Conservation (phyloP, 2,888 invertebrate genomes). For the Neoaliturus tenellus region DNA sequence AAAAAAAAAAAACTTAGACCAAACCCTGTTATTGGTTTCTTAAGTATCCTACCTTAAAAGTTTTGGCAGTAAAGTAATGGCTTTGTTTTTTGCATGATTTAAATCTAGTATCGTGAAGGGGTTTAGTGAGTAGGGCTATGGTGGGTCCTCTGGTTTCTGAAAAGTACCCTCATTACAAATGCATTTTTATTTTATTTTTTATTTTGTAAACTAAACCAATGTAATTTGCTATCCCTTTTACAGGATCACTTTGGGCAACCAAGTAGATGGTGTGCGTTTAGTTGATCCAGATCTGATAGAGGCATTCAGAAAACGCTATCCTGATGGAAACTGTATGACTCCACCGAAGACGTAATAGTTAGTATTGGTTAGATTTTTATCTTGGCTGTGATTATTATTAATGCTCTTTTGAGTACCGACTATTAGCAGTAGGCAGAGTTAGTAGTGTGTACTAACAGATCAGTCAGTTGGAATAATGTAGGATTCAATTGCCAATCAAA, state of each 20-base stretch:
- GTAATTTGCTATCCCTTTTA: slow-evolving; percentile 56
- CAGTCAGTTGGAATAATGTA: background rate
- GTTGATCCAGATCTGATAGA: slow-evolving; percentile 95
- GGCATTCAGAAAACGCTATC: slow-evolving; percentile 93
- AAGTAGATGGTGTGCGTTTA: slow-evolving; percentile 95
- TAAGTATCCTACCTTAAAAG: too few species aligned
- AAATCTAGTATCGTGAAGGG: too few species aligned
- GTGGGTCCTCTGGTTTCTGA: too few species aligned
- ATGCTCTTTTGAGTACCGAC: slow-evolving; percentile 1
- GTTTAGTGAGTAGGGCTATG: too few species aligned
- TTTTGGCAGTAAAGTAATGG: too few species aligned
- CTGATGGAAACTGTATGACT: slow-evolving; percentile 86
- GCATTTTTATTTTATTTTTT: too few species aligned
- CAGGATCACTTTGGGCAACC: slow-evolving; percentile 96
- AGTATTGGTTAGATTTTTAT: background rate
- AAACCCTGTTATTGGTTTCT: too few species aligned
- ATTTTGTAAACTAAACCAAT: too few species aligned
- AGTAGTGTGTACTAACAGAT: background rate
- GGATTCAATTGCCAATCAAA: background rate
- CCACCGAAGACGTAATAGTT: slow-evolving; percentile 68
- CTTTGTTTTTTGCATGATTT: too few species aligned
- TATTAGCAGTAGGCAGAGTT: background rate
- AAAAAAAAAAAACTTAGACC: too few species aligned
- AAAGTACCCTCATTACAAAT: too few species aligned
- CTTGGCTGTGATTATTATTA: slow-evolving; percentile 44